phyloP scores from a whole-genome alignment of 2,888 invertebrate species.

The Mesorhabditis sp. region DNA sequence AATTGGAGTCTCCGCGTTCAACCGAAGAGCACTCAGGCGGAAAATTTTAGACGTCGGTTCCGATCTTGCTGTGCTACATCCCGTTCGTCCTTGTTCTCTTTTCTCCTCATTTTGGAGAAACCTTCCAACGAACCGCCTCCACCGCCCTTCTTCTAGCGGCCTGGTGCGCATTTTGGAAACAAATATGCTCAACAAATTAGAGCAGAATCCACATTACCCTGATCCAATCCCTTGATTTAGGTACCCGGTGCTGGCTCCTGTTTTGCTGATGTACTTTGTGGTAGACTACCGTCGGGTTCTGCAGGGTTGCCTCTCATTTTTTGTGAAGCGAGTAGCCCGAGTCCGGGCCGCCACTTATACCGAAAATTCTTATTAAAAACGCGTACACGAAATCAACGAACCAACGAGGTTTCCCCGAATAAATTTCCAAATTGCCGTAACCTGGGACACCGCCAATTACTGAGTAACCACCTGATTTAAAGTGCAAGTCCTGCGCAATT shows the following conservation, averaged over 20 bases:
- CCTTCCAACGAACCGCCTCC: not conserved
- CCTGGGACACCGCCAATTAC: no score
- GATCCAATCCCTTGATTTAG: not conserved
- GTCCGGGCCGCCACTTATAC: slow-evolving; percentile 5
- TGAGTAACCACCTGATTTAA: no score
- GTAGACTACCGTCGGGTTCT: not conserved
- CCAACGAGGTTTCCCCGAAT: no score
- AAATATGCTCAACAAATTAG: no score
- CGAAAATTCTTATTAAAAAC: not conserved
- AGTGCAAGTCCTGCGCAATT: no score
- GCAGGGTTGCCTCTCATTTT: not conserved
- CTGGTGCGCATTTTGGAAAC: not conserved
- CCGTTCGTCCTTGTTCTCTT: slow-evolving; percentile 3
- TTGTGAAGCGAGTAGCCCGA: not conserved
- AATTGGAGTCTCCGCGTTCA: no score
- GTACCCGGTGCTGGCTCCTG: not conserved
- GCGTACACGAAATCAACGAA: no score
- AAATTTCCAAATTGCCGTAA: no score
- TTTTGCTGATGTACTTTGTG: not conserved
- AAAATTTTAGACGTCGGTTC: not conserved
- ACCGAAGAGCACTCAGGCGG: no score
- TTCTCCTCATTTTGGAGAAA: not conserved
- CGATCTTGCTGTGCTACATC: not conserved
- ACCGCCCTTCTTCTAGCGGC: not conserved
- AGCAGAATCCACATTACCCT: no score